Evolutionary conservation across 1,140 invertebrate genomes (phyloP), one percentile per base, ranked within the genome.

Genomic region (Caenorhabditis inopinata): DNA sequence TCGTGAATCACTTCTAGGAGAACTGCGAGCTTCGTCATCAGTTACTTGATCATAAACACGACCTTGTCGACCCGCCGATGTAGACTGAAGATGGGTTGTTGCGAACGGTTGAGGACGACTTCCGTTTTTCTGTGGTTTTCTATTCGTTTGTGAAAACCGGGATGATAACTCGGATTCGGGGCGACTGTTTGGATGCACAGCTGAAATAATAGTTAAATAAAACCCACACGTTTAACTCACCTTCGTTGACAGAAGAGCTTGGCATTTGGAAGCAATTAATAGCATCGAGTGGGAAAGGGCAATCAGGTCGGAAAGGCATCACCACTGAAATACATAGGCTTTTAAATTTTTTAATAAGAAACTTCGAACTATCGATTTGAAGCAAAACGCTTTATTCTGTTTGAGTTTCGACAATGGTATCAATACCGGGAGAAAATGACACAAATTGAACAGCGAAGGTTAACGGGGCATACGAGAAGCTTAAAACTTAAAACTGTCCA

Each of bases 341-440:
- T n/a, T n/a, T n/a, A n/a, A n/a, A n/a, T n/a, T n/a, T n/a, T n/a
- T n/a, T n/a, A n/a, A n/a, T n/a, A n/a, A n/a, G n/a, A n/a, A n/a
- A n/a, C n/a, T n/a, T n/a, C n/a, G 21, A 42, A 51, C 9, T 38
- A 16, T 38, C 6, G 16, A 9, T 68, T 23, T 6, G 58, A 38
- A 21, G 58, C 58, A 38, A 42, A 58, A 68, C 27, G 58, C n/a
- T 68, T 68, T 68, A 68, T 68, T 68, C 32, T 68, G 16, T 29
- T 25, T 68, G 27, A 68, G 5, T 5, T 68, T 32, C 32, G 38
- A 68, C 21, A 38, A 68, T 29, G 25, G 35, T 32, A 68, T 38
- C 16, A 68, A 29, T 38, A 68, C 58, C 58, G 58, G 58, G n/a
- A 32, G 25, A 25, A 25, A 68, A 68, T 32, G 58, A 38, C 58